Percentiles rank a stretch among this genome's conserved stretches.
Evolutionary conservation across 2,888 invertebrate species (phyloP).

Genomic region (Acleris sparsana): DNA sequence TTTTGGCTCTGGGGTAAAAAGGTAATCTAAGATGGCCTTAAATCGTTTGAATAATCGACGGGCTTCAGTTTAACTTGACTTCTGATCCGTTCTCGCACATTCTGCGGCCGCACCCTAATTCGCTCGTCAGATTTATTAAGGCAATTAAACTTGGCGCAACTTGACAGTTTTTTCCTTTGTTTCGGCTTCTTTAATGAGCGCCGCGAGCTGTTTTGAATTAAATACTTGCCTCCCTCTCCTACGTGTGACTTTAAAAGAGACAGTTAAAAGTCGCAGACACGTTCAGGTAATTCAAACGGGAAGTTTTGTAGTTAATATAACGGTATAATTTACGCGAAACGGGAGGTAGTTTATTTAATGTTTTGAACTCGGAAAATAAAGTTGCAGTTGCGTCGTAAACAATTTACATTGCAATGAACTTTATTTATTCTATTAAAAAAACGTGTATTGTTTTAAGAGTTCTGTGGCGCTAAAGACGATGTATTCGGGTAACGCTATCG

Average conservation of each 20-base stretch:
- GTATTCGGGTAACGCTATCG: too few relatives aligned
- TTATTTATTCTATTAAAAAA: too few relatives aligned
- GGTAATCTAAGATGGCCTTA: too few relatives aligned
- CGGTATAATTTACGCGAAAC: not conserved
- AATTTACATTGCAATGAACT: too few relatives aligned
- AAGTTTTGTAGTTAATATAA: slow-evolving; percentile 25
- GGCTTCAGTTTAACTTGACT: not conserved
- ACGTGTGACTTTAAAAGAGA: slow-evolving; percentile 16
- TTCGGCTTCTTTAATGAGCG: slow-evolving; percentile 74
- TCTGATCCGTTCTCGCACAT: slow-evolving; percentile 36
- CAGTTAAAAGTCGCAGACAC: slow-evolving; percentile 12
- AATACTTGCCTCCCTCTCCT: slow-evolving; percentile 44
- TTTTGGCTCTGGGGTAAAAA: too few relatives aligned
- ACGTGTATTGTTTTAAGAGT: too few relatives aligned
- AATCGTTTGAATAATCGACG: too few relatives aligned
- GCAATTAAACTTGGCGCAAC: slow-evolving; percentile 78
- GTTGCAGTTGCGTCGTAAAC: not conserved
- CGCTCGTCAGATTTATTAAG: slow-evolving; percentile 74
- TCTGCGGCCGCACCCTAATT: slow-evolving; percentile 50
- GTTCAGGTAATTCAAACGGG: slow-evolving; percentile 31
- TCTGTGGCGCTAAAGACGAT: too few relatives aligned
- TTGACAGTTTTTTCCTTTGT: slow-evolving; percentile 80
- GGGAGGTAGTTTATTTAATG: not conserved
- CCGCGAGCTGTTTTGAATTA: slow-evolving; percentile 57
- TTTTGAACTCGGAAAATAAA: not conserved